Conservation (phyloP, 2,888 invertebrate genomes). For the Cephus pygmeus region DNA sequence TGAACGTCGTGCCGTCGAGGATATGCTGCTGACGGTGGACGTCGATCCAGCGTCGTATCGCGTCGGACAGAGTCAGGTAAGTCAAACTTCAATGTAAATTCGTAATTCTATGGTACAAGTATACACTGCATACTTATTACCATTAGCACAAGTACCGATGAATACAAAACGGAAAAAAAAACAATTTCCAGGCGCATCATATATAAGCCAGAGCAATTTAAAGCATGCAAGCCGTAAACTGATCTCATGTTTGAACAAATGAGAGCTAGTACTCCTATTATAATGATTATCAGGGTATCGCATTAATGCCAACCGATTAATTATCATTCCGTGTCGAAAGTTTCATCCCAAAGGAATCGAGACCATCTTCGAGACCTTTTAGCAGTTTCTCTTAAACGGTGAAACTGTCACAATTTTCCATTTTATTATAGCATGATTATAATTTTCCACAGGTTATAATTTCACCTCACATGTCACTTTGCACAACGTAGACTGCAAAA, state of each 20-base stretch:
- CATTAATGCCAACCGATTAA: background rate
- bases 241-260: background rate
- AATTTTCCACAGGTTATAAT: background rate
- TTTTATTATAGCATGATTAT: background rate
- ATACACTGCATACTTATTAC: background rate
- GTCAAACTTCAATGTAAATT: slow-evolving; percentile 47
- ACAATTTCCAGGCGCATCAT: background rate
- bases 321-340: background rate
- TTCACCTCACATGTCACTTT: background rate
- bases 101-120: background rate
- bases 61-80: slow-evolving; percentile 92
- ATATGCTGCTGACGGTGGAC: slow-evolving; percentile 85
- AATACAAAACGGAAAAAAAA: background rate
- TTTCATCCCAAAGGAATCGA: background rate
- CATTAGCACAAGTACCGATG: background rate
- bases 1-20: slow-evolving; percentile 80
- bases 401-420: background rate
- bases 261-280: background rate
- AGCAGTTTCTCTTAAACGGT: background rate
- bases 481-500: background rate
- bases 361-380: background rate
- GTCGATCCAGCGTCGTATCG: slow-evolving; percentile 87
- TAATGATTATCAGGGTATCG: background rate
- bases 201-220: background rate
- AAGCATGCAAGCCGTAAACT: background rate